phyloP scores from a whole-genome alignment of 2,113 vertebrate species.

The Chlorodrepanis virens region DNA sequence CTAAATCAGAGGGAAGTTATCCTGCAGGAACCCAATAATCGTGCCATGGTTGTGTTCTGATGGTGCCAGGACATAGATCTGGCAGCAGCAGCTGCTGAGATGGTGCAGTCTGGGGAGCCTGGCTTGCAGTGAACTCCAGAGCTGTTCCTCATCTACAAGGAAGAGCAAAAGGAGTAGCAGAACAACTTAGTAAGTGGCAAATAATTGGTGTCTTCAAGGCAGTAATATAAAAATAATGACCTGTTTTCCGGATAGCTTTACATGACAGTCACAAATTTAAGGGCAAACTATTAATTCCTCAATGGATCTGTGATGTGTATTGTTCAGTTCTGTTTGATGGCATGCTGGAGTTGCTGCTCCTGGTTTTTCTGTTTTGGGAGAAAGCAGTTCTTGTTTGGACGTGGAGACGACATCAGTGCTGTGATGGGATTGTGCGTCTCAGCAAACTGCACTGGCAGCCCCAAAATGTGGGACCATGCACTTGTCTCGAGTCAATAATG shows the following conservation, averaged over 20 bases:
- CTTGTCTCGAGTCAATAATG: neutral
- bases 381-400: neutral
- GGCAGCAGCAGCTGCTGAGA: neutral
- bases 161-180: neutral
- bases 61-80: neutral
- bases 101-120: neutral
- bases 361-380: neutral
- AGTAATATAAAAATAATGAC: neutral
- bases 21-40: neutral
- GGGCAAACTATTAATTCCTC: neutral
- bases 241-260: neutral
- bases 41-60: neutral
- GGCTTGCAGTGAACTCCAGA: neutral
- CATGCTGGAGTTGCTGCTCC: neutral
- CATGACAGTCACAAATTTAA: neutral
- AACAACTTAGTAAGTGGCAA: neutral
- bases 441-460: neutral
- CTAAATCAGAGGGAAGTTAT: neutral
- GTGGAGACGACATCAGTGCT: rapidly evolving
- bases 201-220: neutral
- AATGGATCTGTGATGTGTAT: neutral
- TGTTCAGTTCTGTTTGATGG: neutral
- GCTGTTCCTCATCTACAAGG: neutral
- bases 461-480: rapidly evolving
- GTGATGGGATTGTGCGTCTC: neutral